A percentile compares a stretch with the other conserved stretches of the same genome.
phyloP scores from a whole-genome alignment of 2,888 invertebrate genomes.

The Xylophagus ater region DNA sequence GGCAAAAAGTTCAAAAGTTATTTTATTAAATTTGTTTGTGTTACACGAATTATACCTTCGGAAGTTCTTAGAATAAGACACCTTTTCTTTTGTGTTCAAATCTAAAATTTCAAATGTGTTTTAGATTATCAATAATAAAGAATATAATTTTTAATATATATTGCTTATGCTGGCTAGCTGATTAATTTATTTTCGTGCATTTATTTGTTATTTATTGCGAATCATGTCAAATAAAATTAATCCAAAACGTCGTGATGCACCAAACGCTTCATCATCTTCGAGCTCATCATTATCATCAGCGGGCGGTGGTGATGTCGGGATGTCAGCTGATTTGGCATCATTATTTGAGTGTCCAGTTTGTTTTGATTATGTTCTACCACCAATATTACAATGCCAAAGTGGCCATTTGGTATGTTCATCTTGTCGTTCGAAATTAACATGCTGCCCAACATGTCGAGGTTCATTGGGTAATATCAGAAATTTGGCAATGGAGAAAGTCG shows the following conservation, averaged over 20 bases:
- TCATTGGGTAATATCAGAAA: constrained; percentile 95
- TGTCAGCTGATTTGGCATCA: constrained; percentile 80
- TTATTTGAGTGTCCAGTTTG: constrained; percentile 95
- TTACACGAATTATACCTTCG: not conserved
- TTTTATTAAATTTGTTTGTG: not conserved
- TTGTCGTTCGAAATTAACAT: constrained; percentile 91
- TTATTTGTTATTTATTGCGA: constrained; percentile 19
- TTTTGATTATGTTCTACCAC: constrained; percentile 98
- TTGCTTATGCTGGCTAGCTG: constrained; percentile 21
- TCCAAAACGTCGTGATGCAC: constrained; percentile 32
- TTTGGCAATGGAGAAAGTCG: constrained; percentile 99
- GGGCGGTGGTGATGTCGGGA: constrained; percentile 41
- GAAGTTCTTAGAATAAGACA: not conserved
- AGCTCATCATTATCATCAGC: constrained; percentile 39
- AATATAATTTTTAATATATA: not conserved
- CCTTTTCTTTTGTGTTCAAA: not conserved
- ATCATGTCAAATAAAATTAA: constrained; percentile 39
- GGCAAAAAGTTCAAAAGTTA: not conserved
- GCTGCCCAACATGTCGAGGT: constrained; percentile 97
- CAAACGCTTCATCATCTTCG: constrained; percentile 38
- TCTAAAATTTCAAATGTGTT: not conserved
- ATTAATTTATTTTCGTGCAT: constrained; percentile 20
- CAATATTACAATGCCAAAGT: constrained; percentile 96
- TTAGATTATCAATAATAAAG: not conserved
- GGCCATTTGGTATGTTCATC: constrained; percentile 97